These are phyloP conservation scores for Scyliorhinus canicula DNA, from an alignment of 2,797 vertebrate genomes.

Conservation along the genomic window DNA sequence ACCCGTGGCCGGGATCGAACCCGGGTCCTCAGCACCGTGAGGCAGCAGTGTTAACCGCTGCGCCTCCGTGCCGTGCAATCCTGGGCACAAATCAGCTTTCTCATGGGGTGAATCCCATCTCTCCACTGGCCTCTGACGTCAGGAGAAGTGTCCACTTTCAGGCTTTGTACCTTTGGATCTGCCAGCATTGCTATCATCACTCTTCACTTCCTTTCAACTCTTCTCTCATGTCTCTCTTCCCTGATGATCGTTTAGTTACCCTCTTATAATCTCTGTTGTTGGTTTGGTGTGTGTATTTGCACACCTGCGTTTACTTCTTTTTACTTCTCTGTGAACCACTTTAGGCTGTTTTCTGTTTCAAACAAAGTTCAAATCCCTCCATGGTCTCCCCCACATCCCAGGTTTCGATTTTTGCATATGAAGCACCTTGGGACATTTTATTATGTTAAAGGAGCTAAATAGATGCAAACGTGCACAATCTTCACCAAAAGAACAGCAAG, in stretches of 20 bases:
- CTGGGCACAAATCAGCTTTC: neutral
- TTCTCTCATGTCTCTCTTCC: neutral
- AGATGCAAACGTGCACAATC: too few relatives aligned
- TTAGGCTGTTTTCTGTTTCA: neutral
- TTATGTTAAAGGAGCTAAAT: neutral
- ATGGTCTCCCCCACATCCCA: too few relatives aligned
- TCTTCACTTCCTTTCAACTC: too few relatives aligned
- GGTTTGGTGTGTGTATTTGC: neutral
- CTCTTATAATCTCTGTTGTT: neutral
- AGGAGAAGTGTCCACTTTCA: neutral
- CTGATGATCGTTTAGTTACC: neutral
- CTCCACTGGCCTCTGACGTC: neutral
- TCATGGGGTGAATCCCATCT: neutral
- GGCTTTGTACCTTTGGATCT: neutral
- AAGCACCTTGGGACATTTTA: neutral
- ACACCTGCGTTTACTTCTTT: too few relatives aligned
- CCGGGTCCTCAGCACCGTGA: too few relatives aligned
- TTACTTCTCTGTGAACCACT: neutral
- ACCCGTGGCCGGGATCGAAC: too few relatives aligned
- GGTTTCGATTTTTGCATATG: neutral
- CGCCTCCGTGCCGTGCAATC: too few relatives aligned
- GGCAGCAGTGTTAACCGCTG: too few relatives aligned
- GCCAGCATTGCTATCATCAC: neutral
- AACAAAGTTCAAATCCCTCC: neutral
- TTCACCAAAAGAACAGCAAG: neutral